phyloP scores from a whole-genome alignment of 2,888 invertebrate species.

The Selenia dentaria region DNA sequence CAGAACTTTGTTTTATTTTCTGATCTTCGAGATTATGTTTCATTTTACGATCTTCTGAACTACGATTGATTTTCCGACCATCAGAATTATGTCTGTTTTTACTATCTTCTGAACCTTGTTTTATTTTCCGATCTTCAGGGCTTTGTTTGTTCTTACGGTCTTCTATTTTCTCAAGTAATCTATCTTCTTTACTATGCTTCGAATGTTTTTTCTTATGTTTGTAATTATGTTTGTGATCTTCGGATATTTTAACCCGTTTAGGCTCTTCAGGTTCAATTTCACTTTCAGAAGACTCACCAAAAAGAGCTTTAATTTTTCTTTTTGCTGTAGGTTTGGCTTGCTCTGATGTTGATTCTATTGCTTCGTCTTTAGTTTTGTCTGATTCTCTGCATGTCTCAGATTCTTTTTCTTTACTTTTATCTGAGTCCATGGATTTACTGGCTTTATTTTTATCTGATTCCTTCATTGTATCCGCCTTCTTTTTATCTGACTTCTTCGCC shows the following conservation, averaged over 20 bases:
- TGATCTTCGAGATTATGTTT: not conserved
- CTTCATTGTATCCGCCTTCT: slow-evolving; percentile 3
- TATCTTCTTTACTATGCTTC: slow-evolving; percentile 32
- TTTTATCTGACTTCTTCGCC: slow-evolving; percentile 24
- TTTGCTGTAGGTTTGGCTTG: slow-evolving; percentile 57
- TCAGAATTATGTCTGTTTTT: not conserved
- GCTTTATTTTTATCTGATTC: not conserved
- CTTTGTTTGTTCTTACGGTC: slow-evolving; percentile 24
- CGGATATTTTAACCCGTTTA: slow-evolving; percentile 51
- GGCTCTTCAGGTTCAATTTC: slow-evolving; percentile 50
- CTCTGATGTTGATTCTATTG: slow-evolving; percentile 38
- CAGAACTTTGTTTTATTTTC: not conserved
- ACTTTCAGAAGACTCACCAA: slow-evolving; percentile 80
- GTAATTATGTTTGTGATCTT: slow-evolving; percentile 36
- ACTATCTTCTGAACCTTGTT: not conserved
- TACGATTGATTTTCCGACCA: not conserved
- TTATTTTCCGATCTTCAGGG: not conserved
- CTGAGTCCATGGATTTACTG: not conserved
- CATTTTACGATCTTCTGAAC: not conserved
- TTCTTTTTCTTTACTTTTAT: not conserved
- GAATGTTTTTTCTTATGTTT: slow-evolving; percentile 32
- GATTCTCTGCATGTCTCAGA: slow-evolving; percentile 12
- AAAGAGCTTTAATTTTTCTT: slow-evolving; percentile 77
- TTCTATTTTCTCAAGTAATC: slow-evolving; percentile 29
- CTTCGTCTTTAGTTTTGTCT: slow-evolving; percentile 19